Evolutionary conservation across 2,888 invertebrate genomes (phyloP), one percentile per base, ranked within the genome.

Genomic region (Spilosoma lubricipeda): DNA sequence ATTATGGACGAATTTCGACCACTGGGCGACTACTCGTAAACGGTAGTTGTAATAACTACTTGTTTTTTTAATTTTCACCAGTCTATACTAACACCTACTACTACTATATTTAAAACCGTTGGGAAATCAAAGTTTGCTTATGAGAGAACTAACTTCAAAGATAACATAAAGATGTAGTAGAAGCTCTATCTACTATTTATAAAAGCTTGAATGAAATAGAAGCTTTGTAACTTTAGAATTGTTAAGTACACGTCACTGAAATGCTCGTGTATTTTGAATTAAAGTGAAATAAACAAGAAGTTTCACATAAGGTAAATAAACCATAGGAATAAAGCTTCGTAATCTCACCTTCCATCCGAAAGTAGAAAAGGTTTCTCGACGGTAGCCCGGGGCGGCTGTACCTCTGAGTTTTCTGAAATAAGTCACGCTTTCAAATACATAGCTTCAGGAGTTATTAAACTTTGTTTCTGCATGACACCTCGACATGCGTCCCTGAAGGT

Each of bases 351-450:
- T 70, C 98, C 98, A 84, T 98, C 98, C 85, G 98, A 98, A 71
- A 98, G 96, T 56, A 98, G 95, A 89, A 98, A 98, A n/a, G 98
- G 98, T 87, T 98, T 98, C 86, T 98, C 98, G 15, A 97, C 97
- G 1, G 96, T 94, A 0, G 97, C 98, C 76, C 97, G 96, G 3
- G 98, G 98, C 30, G 97, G 96, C 3, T 96, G 96, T 0, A 89
- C 85, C 80, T 93, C 93, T 30, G 87, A 77, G 78, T 87, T 92
- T 80, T 94, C 94, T 94, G 90, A 56, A 86, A 88, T 79, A 87
- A 80, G 78, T 77, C 70, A 72, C 27, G 59, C 36, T 33, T 71
- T 77, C 36, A 67, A 79, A 33, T 70, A 74, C 36, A 39, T 2
- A 36, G 18, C 30, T 8, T n/a, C 63, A 74, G 70, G 75, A 45